These are phyloP conservation scores for Macroteleia sp. DNA, from an alignment of 2,888 invertebrate genomes.

Conservation along the genomic window DNA sequence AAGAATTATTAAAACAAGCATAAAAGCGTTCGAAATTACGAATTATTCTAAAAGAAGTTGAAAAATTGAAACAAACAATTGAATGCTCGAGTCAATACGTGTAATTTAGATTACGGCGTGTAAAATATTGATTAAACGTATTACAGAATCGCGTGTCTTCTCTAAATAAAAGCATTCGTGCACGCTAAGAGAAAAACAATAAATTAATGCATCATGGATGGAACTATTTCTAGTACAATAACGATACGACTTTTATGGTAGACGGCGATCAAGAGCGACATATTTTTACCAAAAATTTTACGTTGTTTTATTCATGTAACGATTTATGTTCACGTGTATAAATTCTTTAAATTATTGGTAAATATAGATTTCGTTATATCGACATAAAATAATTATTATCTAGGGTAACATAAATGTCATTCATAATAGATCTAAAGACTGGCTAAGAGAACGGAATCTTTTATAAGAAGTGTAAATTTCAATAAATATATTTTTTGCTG, in stretches of 20 bases:
- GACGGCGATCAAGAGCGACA: neutral
- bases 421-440: too few species aligned
- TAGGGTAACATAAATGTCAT: too few species aligned
- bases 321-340: too few species aligned
- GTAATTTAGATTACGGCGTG: slow-evolving; percentile 47
- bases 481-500: too few species aligned
- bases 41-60: slow-evolving; percentile 23
- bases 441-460: too few species aligned
- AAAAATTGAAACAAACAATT: slow-evolving; percentile 24
- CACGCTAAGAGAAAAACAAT: slow-evolving; percentile 51
- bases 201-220: slow-evolving; percentile 50
- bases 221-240: slow-evolving; percentile 29
- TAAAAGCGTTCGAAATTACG: slow-evolving; percentile 9
- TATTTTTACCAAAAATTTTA: slow-evolving; percentile 5
- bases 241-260: slow-evolving; percentile 14
- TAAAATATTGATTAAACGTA: slow-evolving; percentile 52
- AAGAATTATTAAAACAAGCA: neutral
- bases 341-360: too few species aligned
- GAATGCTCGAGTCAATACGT: slow-evolving; percentile 32
- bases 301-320: neutral
- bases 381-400: too few species aligned
- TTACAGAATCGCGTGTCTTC: too few species aligned
- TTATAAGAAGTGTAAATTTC: too few species aligned
- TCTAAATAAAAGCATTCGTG: slow-evolving; percentile 56
- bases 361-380: too few species aligned